Evolutionary conservation across 2,888 invertebrate genomes (phyloP).

Genomic region (Eubasilissa splendida): DNA sequence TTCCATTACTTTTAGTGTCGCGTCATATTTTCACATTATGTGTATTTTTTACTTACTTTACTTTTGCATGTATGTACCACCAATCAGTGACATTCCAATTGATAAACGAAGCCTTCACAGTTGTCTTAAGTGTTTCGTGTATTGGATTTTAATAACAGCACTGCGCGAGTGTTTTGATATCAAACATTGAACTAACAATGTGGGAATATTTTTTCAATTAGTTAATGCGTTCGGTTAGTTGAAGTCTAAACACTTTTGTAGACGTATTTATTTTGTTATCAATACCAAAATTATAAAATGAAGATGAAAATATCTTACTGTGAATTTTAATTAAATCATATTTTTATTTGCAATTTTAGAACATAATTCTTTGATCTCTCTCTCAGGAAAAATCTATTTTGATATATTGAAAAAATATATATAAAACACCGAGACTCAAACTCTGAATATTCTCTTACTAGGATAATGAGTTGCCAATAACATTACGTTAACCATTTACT

Average conservation of each 20-base stretch:
- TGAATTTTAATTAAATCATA: too few relatives aligned
- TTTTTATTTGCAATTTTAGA: too few relatives aligned
- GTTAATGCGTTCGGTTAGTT: slow-evolving; percentile 12
- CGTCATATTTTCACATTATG: too few relatives aligned
- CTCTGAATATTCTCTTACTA: background rate
- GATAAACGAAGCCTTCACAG: slow-evolving; percentile 1
- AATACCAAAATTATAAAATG: too few relatives aligned
- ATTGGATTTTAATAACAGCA: slow-evolving; percentile 40
- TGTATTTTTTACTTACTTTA: too few relatives aligned
- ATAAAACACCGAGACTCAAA: background rate
- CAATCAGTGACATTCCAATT: too few relatives aligned
- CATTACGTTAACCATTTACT: too few relatives aligned
- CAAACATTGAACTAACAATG: slow-evolving; percentile 38
- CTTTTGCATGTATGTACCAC: too few relatives aligned
- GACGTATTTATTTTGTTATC: too few relatives aligned
- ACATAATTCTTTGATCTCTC: background rate
- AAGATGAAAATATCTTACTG: too few relatives aligned
- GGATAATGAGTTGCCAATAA: background rate
- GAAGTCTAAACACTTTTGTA: too few relatives aligned
- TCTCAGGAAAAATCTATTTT: background rate
- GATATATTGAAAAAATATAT: slow-evolving; percentile 5
- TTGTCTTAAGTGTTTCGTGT: slow-evolving; percentile 38
- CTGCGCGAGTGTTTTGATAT: slow-evolving; percentile 37
- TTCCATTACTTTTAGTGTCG: too few relatives aligned
- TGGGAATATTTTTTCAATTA: slow-evolving; percentile 38